These are phyloP conservation scores for Eretmochelys imbricata DNA, from an alignment of 2,113 vertebrate species.

Conservation along the genomic window DNA sequence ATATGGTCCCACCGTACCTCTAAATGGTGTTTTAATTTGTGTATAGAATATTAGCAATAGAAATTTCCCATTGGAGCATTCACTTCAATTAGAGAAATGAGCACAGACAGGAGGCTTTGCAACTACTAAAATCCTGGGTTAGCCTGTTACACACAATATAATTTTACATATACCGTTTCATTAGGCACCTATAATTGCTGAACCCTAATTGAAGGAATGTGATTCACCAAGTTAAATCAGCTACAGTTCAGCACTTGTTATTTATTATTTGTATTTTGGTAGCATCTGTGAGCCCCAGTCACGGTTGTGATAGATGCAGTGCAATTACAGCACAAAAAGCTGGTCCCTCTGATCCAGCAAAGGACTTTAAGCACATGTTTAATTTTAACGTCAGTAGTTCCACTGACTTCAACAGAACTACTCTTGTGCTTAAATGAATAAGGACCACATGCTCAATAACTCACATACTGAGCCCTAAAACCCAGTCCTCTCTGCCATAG, in stretches of 20 bases:
- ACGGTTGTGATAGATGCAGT: neutral
- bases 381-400: neutral
- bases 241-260: neutral
- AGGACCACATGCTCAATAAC: neutral
- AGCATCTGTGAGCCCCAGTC: neutral
- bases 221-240: neutral
- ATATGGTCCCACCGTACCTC: constrained; percentile 62
- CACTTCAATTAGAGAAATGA: constrained; percentile 74
- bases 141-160: constrained; percentile 18
- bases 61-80: constrained; percentile 62
- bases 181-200: constrained; percentile 11
- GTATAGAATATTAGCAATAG: constrained; percentile 73
- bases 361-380: neutral
- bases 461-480: neutral
- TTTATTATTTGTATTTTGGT: neutral
- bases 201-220: constrained; percentile 38
- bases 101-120: constrained; percentile 45
- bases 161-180: constrained; percentile 48
- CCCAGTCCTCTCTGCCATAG: rapidly evolving
- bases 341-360: neutral
- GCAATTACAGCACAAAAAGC: neutral
- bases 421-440: neutral
- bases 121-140: constrained; percentile 27
- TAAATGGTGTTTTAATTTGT: constrained; percentile 80
- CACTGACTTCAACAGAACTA: neutral